phyloP scores from a whole-genome alignment of 2,797 vertebrate genomes.

The Orientallactaga sibirica region DNA sequence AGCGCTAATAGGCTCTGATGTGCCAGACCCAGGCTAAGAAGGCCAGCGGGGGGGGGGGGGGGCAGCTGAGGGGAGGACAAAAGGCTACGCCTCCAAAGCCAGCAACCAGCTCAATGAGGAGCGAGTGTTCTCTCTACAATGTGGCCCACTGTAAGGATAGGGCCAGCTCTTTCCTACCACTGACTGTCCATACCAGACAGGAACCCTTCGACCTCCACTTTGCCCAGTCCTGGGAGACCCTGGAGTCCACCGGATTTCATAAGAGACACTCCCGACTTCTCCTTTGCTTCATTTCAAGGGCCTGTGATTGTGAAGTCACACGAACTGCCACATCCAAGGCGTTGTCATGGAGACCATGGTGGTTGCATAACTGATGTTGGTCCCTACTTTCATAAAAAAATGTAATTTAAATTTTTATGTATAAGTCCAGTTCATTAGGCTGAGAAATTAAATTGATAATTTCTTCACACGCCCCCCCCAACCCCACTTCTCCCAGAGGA shows the following conservation, averaged over 20 bases:
- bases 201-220: not conserved
- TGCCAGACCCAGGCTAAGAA: not conserved
- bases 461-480: not conserved
- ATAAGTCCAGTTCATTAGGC: constrained; percentile 78
- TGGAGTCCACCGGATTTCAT: not conserved
- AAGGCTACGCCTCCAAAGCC: constrained; percentile 43
- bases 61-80: constrained; percentile 18
- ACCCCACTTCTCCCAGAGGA: constrained; percentile 6
- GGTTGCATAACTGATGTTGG: constrained; percentile 86
- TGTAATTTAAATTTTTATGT: constrained; percentile 85
- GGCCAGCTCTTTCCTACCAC: not conserved
- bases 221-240: not conserved
- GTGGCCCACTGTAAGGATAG: not conserved
- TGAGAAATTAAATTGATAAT: constrained; percentile 81
- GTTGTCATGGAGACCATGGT: constrained; percentile 88
- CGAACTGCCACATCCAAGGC: constrained; percentile 73
- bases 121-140: too few species aligned
- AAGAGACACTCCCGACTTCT: constrained; percentile 61
- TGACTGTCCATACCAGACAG: not conserved
- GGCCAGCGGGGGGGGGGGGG: not conserved
- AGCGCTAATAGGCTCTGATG: constrained; percentile 66
- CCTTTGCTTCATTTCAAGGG: constrained; percentile 81
- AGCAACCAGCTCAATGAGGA: constrained; percentile 13
- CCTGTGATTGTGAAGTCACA: constrained; percentile 74
- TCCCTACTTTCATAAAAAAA: constrained; percentile 83